A percentile compares a stretch with the other conserved stretches of the same genome.
Evolutionary conservation across 2,888 invertebrate genomes (phyloP).

Genomic region (Taenaris catops): DNA sequence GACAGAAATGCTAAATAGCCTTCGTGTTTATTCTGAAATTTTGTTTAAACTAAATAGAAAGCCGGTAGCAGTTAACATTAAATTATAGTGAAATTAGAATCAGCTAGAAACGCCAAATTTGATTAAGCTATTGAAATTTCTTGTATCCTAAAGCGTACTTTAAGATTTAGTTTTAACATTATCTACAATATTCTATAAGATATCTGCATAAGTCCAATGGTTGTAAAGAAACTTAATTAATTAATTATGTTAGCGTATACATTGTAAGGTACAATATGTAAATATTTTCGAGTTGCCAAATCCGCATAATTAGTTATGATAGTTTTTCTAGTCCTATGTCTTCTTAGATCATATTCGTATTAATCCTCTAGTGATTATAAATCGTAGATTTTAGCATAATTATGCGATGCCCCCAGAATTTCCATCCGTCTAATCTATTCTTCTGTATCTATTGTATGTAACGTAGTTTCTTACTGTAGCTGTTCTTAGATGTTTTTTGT

Average conservation of each 20-base stretch:
- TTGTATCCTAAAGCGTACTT: constrained; percentile 10
- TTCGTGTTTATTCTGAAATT: too few relatives aligned
- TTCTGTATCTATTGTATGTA: constrained; percentile 74
- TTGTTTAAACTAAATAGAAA: too few relatives aligned
- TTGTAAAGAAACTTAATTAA: constrained; percentile 23
- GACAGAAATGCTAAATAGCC: too few relatives aligned
- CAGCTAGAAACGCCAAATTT: constrained; percentile 22
- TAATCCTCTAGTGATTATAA: constrained; percentile 35
- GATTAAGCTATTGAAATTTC: constrained; percentile 8
- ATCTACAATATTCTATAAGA: constrained; percentile 21
- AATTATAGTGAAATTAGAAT: too few relatives aligned
- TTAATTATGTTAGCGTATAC: constrained; percentile 14
- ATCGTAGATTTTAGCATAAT: constrained; percentile 44
- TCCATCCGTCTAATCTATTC: constrained; percentile 79
- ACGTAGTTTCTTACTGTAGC: constrained; percentile 61
- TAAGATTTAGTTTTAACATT: constrained; percentile 14
- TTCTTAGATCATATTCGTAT: constrained; percentile 28
- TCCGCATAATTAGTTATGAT: constrained; percentile 20
- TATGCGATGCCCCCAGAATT: constrained; percentile 78
- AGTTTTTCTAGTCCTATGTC: constrained; percentile 28
- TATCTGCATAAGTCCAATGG: constrained; percentile 19
- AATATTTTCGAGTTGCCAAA: constrained; percentile 33
- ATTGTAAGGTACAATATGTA: constrained; percentile 20
- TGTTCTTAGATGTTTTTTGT: constrained; percentile 48
- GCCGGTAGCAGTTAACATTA: too few relatives aligned